phyloP scores from a whole-genome alignment of 2,797 vertebrate species.

The Rhodeus uyekii region DNA sequence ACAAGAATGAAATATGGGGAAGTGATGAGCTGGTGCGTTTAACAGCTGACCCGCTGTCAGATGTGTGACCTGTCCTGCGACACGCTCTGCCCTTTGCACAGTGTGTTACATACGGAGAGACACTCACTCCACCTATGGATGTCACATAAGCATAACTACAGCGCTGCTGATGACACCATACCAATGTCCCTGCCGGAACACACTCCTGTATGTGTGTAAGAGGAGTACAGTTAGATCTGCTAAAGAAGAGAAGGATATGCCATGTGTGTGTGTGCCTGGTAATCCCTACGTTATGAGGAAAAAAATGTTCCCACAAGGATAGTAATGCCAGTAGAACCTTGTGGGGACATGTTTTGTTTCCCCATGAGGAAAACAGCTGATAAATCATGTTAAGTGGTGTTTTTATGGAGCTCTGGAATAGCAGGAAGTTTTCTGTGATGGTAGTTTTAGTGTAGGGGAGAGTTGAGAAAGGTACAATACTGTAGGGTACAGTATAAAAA shows the following conservation, averaged over 20 bases:
- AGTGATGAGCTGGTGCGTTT: background rate
- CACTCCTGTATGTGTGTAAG: conserved; percentile 18
- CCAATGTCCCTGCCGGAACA: conserved; percentile 22
- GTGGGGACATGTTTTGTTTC: no score
- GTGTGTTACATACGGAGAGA: background rate
- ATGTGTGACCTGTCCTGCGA: conserved; percentile 13
- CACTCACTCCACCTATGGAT: conserved; percentile 6
- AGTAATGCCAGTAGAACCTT: background rate
- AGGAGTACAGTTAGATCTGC: conserved; percentile 28
- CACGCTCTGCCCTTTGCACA: conserved; percentile 30
- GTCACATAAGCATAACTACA: conserved; percentile 22
- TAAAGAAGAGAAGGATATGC: background rate
- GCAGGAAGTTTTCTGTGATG: no score
- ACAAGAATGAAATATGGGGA: background rate
- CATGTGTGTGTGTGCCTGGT: background rate
- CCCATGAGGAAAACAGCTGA: no score
- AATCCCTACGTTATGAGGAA: no score
- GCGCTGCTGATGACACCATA: conserved; percentile 20
- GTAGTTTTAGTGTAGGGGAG: no score
- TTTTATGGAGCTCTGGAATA: no score
- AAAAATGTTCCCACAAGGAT: background rate
- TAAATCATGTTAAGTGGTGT: no score
- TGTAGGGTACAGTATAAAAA: no score
- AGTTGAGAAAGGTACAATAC: no score
- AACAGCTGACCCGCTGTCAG: background rate